A percentile compares a stretch with the other conserved stretches of the same genome.
Conservation (phyloP, 2,113 vertebrate genomes). For the Sylvietta virens region DNA sequence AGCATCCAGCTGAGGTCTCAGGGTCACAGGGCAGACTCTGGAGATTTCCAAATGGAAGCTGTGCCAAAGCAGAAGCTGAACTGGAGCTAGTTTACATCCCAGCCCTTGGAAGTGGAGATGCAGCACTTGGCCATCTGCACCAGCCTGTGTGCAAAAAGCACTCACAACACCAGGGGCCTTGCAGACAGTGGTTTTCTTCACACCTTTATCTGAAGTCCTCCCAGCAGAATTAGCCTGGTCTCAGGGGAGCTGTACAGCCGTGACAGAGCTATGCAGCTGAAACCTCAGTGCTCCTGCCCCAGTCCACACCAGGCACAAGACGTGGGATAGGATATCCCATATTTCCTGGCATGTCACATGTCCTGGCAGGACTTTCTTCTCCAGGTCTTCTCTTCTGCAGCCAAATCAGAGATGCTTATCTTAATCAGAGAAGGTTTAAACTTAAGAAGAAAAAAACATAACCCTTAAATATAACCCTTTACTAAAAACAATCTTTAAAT, state of each 20-base stretch:
- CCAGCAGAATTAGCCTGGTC: background rate
- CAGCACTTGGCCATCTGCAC: background rate
- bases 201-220: background rate
- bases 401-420: background rate
- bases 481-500: background rate
- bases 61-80: background rate
- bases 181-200: background rate
- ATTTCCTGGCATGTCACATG: background rate
- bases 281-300: background rate
- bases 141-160: background rate
- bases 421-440: background rate
- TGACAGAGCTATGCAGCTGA: background rate
- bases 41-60: background rate
- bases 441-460: background rate
- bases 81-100: background rate
- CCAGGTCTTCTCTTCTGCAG: background rate
- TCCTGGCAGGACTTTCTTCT: background rate
- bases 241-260: background rate
- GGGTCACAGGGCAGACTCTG: background rate
- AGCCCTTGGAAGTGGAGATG: background rate
- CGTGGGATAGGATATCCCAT: background rate
- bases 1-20: constrained; percentile 1
- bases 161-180: background rate
- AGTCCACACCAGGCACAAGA: background rate
- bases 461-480: background rate